These are phyloP conservation scores for Eupristina koningsbergeri DNA, from an alignment of 1,140 invertebrate species.

Conservation along the genomic window DNA sequence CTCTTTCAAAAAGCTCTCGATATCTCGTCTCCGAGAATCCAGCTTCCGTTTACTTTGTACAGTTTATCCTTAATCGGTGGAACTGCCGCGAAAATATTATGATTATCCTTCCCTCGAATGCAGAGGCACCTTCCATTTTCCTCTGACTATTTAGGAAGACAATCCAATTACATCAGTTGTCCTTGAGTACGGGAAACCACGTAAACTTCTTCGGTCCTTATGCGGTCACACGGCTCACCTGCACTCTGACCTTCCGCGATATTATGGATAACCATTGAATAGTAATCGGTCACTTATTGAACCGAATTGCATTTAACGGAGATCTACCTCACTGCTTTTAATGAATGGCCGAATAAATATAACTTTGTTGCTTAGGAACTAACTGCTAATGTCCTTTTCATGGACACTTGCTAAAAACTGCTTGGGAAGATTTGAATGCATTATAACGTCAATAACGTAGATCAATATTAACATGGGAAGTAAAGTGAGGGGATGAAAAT, in stretches of 20 bases:
- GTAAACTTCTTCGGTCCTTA: constrained; percentile 38
- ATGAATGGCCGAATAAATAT: neutral
- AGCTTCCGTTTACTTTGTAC: neutral
- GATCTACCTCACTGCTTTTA: neutral
- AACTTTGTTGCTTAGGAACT: too few species aligned
- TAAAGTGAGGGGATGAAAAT: too few species aligned
- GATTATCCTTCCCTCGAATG: constrained; percentile 6
- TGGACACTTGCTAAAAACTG: too few species aligned
- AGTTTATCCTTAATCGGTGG: constrained; percentile 33
- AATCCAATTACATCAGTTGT: constrained; percentile 41
- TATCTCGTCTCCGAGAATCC: neutral
- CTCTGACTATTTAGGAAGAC: neutral
- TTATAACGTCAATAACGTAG: too few species aligned
- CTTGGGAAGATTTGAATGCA: too few species aligned
- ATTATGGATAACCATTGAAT: constrained; percentile 23
- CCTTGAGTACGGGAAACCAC: constrained; percentile 19
- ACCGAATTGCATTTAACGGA: neutral
- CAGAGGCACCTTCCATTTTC: neutral
- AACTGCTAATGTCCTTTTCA: too few species aligned
- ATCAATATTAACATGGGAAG: too few species aligned
- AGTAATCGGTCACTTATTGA: neutral
- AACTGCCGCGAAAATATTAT: constrained; percentile 37
- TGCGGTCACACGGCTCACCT: constrained; percentile 6
- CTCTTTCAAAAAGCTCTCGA: neutral
- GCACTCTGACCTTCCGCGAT: neutral